Conservation (phyloP, 1,140 invertebrate species). For the Oedothorax gibbosus region DNA sequence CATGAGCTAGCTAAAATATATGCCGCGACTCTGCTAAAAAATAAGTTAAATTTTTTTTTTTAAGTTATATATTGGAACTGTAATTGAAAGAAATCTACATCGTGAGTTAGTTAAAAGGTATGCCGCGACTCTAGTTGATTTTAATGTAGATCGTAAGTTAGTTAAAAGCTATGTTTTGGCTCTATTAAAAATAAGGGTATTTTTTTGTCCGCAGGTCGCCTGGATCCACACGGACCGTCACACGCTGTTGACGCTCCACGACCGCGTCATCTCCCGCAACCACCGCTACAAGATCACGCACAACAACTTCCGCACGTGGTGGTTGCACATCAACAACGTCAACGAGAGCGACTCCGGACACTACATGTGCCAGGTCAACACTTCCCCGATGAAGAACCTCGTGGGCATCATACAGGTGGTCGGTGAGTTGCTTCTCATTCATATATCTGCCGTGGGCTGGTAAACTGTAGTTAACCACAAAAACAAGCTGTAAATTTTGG, state of each 20-base stretch:
- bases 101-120: too few relatives aligned
- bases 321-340: slow-evolving; percentile 88
- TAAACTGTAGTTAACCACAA: too few relatives aligned
- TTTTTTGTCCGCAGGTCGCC: slow-evolving; percentile 76
- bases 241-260: slow-evolving; percentile 89
- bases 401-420: slow-evolving; percentile 89
- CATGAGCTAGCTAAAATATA: too few relatives aligned
- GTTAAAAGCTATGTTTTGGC: too few relatives aligned
- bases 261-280: slow-evolving; percentile 89
- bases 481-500: too few relatives aligned
- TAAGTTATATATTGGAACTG: too few relatives aligned
- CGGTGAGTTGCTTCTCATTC: slow-evolving; percentile 73
- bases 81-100: too few relatives aligned
- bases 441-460: too few relatives aligned
- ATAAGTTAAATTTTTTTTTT: too few relatives aligned
- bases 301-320: slow-evolving; percentile 89
- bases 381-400: slow-evolving; percentile 85
- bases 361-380: slow-evolving; percentile 86
- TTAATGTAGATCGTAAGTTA: too few relatives aligned
- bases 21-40: too few relatives aligned
- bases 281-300: slow-evolving; percentile 83
- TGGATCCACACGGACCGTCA: slow-evolving; percentile 91
- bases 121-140: too few relatives aligned
- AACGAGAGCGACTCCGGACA: slow-evolving; percentile 90
- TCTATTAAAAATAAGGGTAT: slow-evolving; percentile 54